These are phyloP conservation scores for Pseudachorutes palmiensis DNA, from an alignment of 1,140 invertebrate species.

Conservation along the genomic window DNA sequence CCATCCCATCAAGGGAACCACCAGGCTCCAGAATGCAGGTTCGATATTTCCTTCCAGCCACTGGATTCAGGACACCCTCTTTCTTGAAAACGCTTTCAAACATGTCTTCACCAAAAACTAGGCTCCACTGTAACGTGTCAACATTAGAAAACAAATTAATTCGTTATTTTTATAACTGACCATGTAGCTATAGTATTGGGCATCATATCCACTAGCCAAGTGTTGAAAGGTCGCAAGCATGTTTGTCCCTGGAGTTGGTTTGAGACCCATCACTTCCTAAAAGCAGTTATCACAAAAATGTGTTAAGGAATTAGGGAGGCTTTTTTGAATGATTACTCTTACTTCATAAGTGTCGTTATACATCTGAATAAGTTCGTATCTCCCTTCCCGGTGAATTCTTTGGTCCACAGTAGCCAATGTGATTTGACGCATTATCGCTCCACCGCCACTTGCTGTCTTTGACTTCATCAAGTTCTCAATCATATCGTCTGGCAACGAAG, in stretches of 20 bases:
- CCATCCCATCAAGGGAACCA: slow-evolving; percentile 47
- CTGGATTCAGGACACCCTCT: slow-evolving; percentile 47
- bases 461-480: slow-evolving; percentile 46
- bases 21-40: slow-evolving; percentile 47
- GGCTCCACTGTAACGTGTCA: slow-evolving; percentile 48
- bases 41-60: slow-evolving; percentile 47
- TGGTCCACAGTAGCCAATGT: slow-evolving; percentile 49
- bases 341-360: slow-evolving; percentile 44
- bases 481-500: slow-evolving; percentile 46
- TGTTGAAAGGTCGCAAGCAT: slow-evolving; percentile 50
- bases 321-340: slow-evolving; percentile 27
- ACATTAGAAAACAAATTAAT: not conserved
- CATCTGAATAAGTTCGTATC: slow-evolving; percentile 45
- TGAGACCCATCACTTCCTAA: slow-evolving; percentile 44
- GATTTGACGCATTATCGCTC: slow-evolving; percentile 49
- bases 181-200: slow-evolving; percentile 53
- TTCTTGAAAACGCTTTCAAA: slow-evolving; percentile 48
- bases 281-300: slow-evolving; percentile 2
- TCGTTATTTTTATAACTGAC: slow-evolving; percentile 40
- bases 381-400: slow-evolving; percentile 42
- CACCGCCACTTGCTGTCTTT: slow-evolving; percentile 47
- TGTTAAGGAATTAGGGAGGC: not conserved
- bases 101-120: slow-evolving; percentile 53
- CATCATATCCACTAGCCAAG: slow-evolving; percentile 50
- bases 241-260: slow-evolving; percentile 47